These are phyloP conservation scores for Aurelia aurita DNA, from an alignment of 30 jellyfish, hydroid and myxozoan genomes.

Conservation along the genomic window DNA sequence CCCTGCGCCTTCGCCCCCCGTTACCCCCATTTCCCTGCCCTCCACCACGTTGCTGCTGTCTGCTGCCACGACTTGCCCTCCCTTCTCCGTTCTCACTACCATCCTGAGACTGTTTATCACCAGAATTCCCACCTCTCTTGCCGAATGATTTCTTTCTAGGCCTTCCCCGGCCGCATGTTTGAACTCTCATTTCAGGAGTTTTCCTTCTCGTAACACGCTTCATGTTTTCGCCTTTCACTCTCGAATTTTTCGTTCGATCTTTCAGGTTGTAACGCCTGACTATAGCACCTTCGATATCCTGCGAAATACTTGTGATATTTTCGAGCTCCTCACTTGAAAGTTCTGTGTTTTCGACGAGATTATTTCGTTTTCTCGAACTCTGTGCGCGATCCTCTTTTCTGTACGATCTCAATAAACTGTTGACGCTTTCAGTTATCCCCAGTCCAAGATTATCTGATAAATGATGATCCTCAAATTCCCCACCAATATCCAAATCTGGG, in stretches of 20 bases:
- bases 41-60: constrained; percentile 62
- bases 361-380: not conserved
- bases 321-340: not conserved
- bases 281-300: constrained; percentile 46
- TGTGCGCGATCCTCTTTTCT: not conserved
- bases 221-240: not conserved
- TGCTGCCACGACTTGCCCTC: constrained; percentile 55
- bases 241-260: not conserved
- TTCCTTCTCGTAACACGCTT: constrained; percentile 55
- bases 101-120: constrained; percentile 70
- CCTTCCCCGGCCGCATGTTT: constrained; percentile 73
- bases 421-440: not conserved
- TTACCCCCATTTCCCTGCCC: constrained; percentile 63
- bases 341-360: not conserved
- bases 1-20: constrained; percentile 57
- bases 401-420: not conserved
- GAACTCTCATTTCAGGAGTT: constrained; percentile 40
- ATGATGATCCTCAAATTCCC: not conserved
- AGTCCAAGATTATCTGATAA: not conserved
- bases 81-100: constrained; percentile 77
- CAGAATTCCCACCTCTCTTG: constrained; percentile 43
- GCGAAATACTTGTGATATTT: constrained; percentile 23
- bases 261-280: constrained; percentile 25
- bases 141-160: constrained; percentile 67
- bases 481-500: not conserved